Conservation (phyloP, 2,113 vertebrate species). For the Puffinus mauretanicus region DNA sequence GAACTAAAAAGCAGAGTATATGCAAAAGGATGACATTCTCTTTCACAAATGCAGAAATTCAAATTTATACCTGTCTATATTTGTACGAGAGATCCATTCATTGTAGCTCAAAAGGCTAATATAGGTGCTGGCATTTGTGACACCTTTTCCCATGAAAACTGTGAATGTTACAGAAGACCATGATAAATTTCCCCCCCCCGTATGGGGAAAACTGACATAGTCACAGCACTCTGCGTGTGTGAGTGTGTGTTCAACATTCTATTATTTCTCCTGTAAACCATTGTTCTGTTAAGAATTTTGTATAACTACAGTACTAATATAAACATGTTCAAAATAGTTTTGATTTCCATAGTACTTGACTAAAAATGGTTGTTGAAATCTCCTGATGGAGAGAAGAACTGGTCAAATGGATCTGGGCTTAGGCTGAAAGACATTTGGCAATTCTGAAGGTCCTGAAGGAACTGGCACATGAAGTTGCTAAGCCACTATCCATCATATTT, state of each 20-base stretch:
- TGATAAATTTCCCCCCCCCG: accelerated
- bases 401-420: not conserved
- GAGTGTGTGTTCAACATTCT: not conserved
- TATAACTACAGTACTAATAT: not conserved
- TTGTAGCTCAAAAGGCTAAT: not conserved
- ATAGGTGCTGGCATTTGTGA: not conserved
- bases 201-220: not conserved
- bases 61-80: not conserved
- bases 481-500: too few species aligned
- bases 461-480: too few species aligned
- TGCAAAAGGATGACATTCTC: not conserved
- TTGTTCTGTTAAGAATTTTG: not conserved
- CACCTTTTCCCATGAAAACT: not conserved
- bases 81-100: not conserved
- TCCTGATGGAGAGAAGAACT: not conserved
- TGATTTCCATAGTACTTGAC: not conserved
- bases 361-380: not conserved
- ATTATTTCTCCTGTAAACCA: not conserved
- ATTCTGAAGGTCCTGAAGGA: not conserved
- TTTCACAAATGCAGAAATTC: not conserved
- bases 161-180: not conserved
- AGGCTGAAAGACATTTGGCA: not conserved
- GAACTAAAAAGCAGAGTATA: not conserved
- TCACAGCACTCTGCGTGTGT: not conserved
- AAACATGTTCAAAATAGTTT: not conserved